Evolutionary conservation across 2,797 vertebrate genomes (phyloP), one percentile per base, ranked within the genome.

Genomic region (Poecile montanus): DNA sequence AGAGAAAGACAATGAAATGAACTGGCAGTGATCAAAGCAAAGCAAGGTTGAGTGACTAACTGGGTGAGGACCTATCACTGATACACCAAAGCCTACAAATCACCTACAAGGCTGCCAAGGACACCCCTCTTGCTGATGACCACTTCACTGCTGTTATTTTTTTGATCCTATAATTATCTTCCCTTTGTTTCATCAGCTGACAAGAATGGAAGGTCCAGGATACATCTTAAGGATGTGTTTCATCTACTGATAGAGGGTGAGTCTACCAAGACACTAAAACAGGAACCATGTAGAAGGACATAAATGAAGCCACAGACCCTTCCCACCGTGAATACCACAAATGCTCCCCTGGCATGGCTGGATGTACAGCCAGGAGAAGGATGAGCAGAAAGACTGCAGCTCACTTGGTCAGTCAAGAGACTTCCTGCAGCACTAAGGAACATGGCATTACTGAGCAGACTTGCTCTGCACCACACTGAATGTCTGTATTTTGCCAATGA

Each of bases 401-500:
- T 40, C 38, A 40, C 38, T 48, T 73, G 67, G 56, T 32, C 67
- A 73, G 75, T 25, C 8, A 10, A 79, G 71, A 87, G 81, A 94
- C 58, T 67, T 93, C 74, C 67, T 77, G 85, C 89, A 96, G 71
- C 48, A 61, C 45, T 22, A 42, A 74, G 84, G 94, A 96, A 95
- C 82, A 88, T 89, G 88, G 92, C 92, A 94, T 75, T 88, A 89
- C 93, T 27, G 88, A 88, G 82, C 82, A 51, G 85, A 94, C 93
- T 86, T 62, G 87, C 72, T 88, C 53, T 68, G 79, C 82, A 32
- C 72, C 26, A 36, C 2, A 7, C 44, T 54, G 73, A 62, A 73
- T 8, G 1, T 6, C 51, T 88, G 67, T 45, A 81, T 75, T 96
- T 91, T 86, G 83, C 70, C 2, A 15, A 56, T 70, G 73, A 81